Conservation (phyloP, 2,888 invertebrate species). For the Glyphotaelius pellucidus region DNA sequence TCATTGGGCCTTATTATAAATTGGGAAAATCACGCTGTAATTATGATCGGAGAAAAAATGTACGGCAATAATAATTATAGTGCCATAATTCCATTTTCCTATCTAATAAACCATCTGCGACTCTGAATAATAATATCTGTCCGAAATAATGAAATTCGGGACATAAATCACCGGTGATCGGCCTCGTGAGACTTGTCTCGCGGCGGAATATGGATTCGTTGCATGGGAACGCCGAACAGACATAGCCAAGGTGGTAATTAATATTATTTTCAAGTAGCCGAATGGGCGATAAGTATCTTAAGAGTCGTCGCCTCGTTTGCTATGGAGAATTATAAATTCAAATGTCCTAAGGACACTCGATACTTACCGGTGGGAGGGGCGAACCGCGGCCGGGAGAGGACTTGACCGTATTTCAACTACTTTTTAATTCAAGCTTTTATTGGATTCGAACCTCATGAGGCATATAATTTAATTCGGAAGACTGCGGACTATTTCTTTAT, state of each 20-base stretch:
- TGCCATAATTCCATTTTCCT: conserved; percentile 49
- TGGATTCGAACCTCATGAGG: neutral
- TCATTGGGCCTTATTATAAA: conserved; percentile 61
- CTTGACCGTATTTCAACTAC: neutral
- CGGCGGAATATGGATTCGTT: conserved; percentile 53
- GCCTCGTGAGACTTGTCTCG: conserved; percentile 48
- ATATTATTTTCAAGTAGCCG: conserved; percentile 65
- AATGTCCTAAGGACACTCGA: conserved; percentile 42
- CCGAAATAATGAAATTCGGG: conserved; percentile 35
- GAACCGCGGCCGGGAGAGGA: neutral
- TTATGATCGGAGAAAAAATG: conserved; percentile 35
- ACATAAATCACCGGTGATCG: conserved; percentile 59
- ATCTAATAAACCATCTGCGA: conserved; percentile 49
- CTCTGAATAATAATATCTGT: conserved; percentile 47
- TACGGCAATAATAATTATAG: conserved; percentile 44
- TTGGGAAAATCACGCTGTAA: conserved; percentile 58
- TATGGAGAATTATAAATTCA: conserved; percentile 55
- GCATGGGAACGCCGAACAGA: conserved; percentile 50
- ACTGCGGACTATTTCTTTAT: too few relatives aligned
- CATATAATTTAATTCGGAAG: neutral
- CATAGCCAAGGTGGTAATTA: conserved; percentile 61
- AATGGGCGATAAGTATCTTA: conserved; percentile 56
- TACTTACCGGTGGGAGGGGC: neutral
- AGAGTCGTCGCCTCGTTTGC: conserved; percentile 65
- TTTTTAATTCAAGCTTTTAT: neutral